Evolutionary conservation across 2,888 invertebrate genomes (phyloP).

Genomic region (Strigamia transsilvanica): DNA sequence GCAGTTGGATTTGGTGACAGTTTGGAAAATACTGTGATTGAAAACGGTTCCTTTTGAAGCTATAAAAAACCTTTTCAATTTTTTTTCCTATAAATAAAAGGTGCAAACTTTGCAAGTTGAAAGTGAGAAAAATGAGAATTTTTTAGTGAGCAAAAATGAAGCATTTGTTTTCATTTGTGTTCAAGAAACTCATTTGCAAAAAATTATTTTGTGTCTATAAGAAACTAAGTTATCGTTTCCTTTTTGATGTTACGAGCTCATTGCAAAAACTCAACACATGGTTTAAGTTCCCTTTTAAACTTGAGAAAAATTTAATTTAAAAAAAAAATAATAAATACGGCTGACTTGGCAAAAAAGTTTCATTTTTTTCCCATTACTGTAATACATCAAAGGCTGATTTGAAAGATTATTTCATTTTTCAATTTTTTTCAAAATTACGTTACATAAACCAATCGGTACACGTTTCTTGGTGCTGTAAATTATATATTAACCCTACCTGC

Average conservation of each 20-base stretch:
- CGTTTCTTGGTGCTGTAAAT: no score
- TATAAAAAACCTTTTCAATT: background rate
- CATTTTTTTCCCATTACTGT: background rate
- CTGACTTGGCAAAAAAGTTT: background rate
- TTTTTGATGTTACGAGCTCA: background rate
- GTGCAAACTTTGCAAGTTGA: background rate
- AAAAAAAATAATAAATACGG: background rate
- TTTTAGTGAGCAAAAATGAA: background rate
- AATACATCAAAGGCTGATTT: background rate
- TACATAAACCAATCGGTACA: no score
- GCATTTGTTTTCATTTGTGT: background rate
- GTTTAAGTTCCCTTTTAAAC: background rate
- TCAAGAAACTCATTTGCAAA: no score
- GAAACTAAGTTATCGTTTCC: background rate
- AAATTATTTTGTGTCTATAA: background rate
- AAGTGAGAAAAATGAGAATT: background rate
- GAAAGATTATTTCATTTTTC: no score
- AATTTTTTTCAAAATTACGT: no score
- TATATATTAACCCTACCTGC: no score
- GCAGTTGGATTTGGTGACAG: conserved; percentile 4
- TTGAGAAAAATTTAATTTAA: background rate
- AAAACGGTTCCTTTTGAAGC: background rate
- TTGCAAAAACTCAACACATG: background rate
- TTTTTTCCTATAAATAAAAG: background rate
- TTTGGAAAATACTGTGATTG: background rate